phyloP scores from a whole-genome alignment of 2,888 invertebrate species.

The Drosophila paranaensis region DNA sequence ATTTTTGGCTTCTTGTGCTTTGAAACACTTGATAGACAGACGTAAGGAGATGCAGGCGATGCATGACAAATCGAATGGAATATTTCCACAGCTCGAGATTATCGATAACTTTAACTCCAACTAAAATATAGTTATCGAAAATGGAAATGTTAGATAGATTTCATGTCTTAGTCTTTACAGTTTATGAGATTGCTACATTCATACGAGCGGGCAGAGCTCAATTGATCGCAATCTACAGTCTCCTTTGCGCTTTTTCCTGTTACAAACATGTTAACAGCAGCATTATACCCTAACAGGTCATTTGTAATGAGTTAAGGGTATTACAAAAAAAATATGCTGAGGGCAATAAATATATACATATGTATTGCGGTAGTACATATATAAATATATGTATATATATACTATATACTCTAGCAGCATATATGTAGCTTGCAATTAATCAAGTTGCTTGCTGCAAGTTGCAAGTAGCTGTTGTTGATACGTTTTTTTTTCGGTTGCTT shows the following conservation, averaged over 20 bases:
- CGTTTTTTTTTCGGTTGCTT: constrained; percentile 9
- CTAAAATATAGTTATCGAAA: background rate
- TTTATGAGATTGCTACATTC: no score
- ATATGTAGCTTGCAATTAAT: constrained; percentile 72
- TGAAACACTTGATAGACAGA: no score
- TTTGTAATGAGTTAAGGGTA: constrained; percentile 3
- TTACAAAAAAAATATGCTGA: constrained; percentile 27
- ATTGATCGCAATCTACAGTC: no score
- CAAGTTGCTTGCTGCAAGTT: constrained; percentile 65
- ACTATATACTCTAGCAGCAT: constrained; percentile 8
- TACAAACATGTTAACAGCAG: background rate
- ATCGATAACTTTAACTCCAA: background rate
- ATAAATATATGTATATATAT: background rate
- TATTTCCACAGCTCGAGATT: background rate
- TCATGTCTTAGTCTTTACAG: no score
- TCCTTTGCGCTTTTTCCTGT: no score
- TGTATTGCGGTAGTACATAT: background rate
- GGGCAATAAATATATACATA: constrained; percentile 37
- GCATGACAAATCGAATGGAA: no score
- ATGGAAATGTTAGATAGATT: background rate
- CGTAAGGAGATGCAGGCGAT: no score
- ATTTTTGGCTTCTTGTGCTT: no score
- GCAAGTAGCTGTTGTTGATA: constrained; percentile 35
- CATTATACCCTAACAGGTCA: background rate
- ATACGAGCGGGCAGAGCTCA: no score